Evolutionary conservation across 2,888 invertebrate genomes (phyloP).

Genomic region (Drymonia ruficornis): DNA sequence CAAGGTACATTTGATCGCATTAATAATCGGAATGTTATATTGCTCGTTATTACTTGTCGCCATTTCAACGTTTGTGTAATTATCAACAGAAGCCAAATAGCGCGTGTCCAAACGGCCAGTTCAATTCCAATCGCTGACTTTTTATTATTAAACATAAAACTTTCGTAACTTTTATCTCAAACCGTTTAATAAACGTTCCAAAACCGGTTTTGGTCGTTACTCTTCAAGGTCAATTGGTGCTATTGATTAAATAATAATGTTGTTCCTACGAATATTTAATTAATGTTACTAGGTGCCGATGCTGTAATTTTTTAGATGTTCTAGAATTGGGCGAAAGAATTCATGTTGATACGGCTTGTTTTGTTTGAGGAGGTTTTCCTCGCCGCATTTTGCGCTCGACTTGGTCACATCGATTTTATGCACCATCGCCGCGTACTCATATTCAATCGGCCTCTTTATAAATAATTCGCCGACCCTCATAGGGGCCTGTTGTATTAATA

Average conservation of each 20-base stretch:
- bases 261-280: constrained; percentile 4
- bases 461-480: constrained; percentile 68
- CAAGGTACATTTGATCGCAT: constrained; percentile 6
- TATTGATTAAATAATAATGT: constrained; percentile 6
- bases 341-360: neutral
- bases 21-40: constrained; percentile 10
- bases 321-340: neutral
- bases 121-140: neutral
- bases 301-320: neutral
- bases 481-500: constrained; percentile 67
- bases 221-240: constrained; percentile 4
- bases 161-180: constrained; percentile 5
- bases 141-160: constrained; percentile 3
- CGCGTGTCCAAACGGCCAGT: neutral
- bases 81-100: neutral
- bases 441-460: constrained; percentile 67
- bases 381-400: constrained; percentile 21
- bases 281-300: constrained; percentile 3
- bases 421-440: constrained; percentile 58
- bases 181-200: constrained; percentile 1
- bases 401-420: constrained; percentile 62
- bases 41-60: constrained; percentile 6
- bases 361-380: neutral
- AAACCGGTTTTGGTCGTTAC: neutral
- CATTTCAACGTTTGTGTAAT: neutral